These are phyloP conservation scores for Amaurobius ferox DNA, from an alignment of 2,888 invertebrate genomes.

Conservation along the genomic window DNA sequence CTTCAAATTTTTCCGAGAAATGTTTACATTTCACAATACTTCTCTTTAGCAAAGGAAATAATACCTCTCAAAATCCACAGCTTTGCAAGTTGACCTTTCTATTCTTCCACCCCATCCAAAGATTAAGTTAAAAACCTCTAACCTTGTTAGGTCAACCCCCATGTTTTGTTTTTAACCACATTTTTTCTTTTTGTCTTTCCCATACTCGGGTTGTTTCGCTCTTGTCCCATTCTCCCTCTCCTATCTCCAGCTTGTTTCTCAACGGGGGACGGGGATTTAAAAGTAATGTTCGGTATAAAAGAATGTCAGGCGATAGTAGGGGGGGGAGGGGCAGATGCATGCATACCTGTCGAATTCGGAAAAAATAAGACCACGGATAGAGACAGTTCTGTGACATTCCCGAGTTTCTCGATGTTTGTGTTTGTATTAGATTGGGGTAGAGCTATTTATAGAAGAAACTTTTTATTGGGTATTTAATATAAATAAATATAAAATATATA, in stretches of 20 bases:
- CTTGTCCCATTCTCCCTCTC: neutral
- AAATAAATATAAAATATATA: too few relatives aligned
- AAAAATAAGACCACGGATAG: neutral
- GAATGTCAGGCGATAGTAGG: neutral
- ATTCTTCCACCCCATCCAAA: neutral
- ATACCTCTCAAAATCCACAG: neutral
- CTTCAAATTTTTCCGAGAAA: too few relatives aligned
- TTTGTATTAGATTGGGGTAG: too few relatives aligned
- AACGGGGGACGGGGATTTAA: slow-evolving; percentile 1
- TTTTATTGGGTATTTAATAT: too few relatives aligned
- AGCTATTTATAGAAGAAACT: too few relatives aligned
- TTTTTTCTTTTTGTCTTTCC: neutral
- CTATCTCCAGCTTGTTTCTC: neutral
- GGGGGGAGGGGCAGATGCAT: slow-evolving; percentile 75
- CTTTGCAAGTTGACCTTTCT: neutral
- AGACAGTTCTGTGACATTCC: too few relatives aligned
- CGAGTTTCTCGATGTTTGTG: too few relatives aligned
- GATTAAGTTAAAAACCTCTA: slow-evolving; percentile 60
- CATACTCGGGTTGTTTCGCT: neutral
- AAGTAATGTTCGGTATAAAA: neutral
- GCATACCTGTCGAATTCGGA: slow-evolving; percentile 22
- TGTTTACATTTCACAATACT: too few relatives aligned
- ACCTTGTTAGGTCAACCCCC: slow-evolving; percentile 63
- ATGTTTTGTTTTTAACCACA: slow-evolving; percentile 27
- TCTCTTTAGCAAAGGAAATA: too few relatives aligned